phyloP scores from a whole-genome alignment of 2,113 vertebrate species.

The Eulemur macaco region DNA sequence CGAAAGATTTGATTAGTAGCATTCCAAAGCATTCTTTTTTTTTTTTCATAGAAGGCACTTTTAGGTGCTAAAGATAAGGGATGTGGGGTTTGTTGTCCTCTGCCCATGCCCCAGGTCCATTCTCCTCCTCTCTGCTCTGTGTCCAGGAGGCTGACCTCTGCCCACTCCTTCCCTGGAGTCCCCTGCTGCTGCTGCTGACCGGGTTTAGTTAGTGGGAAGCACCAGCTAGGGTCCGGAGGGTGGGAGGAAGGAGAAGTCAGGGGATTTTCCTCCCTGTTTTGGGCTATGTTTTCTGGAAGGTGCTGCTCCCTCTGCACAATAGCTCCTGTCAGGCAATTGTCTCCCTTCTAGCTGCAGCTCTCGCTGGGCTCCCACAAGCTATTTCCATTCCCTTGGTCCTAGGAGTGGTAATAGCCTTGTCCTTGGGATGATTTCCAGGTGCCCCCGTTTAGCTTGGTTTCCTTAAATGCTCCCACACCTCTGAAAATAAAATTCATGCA shows the following conservation, averaged over 20 bases:
- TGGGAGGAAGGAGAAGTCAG: neutral
- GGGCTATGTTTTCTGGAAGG: neutral
- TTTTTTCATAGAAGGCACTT: neutral
- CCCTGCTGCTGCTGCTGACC: neutral
- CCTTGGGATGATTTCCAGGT: neutral
- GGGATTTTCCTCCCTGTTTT: neutral
- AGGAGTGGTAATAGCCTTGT: neutral
- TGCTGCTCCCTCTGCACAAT: neutral
- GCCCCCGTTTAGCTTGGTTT: neutral
- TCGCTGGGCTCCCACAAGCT: neutral
- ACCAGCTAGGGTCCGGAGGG: neutral
- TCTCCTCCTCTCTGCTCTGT: neutral
- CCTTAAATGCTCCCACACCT: neutral
- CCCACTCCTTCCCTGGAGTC: neutral
- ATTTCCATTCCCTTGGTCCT: neutral
- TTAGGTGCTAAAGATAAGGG: neutral
- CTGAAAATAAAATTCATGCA: neutral
- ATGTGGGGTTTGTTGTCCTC: neutral
- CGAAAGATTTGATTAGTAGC: neutral
- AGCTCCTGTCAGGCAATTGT: neutral
- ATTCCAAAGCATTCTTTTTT: neutral
- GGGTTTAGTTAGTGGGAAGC: neutral
- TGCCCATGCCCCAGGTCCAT: rapidly evolving
- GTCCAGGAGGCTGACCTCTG: neutral
- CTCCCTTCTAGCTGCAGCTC: neutral